phyloP scores from a whole-genome alignment of 2,113 vertebrate genomes.

The Tor tambroides region DNA sequence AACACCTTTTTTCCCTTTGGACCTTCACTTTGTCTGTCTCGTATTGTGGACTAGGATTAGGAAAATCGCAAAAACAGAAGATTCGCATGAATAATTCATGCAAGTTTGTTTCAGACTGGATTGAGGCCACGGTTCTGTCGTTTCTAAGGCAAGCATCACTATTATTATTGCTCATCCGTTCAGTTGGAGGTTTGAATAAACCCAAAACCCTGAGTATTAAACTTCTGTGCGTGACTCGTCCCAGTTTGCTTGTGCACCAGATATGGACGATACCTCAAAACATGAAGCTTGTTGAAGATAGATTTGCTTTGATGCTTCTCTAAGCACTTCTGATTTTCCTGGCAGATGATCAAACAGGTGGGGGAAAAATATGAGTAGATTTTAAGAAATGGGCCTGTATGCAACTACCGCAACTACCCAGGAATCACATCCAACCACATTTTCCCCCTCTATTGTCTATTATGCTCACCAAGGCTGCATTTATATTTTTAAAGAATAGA shows the following conservation, averaged over 20 bases:
- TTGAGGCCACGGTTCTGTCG: not conserved
- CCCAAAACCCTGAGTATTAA: not conserved
- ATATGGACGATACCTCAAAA: not conserved
- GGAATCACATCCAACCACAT: not conserved
- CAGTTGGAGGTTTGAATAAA: not conserved
- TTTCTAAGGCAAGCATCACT: not conserved
- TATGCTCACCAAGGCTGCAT: not conserved
- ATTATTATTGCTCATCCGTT: not conserved
- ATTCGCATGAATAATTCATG: not conserved
- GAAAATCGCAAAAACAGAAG: conserved; percentile 50
- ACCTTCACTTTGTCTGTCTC: not conserved
- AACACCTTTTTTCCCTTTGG: not conserved
- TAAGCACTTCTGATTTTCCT: not conserved
- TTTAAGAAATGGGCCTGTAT: not conserved
- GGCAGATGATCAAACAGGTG: not conserved
- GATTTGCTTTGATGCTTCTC: not conserved
- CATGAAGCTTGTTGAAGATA: not conserved
- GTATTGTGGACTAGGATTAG: not conserved
- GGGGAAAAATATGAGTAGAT: not conserved
- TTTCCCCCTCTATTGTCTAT: not conserved
- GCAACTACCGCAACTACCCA: not conserved
- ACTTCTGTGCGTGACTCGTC: not conserved
- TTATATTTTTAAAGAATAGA: not conserved
- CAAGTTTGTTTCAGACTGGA: not conserved
- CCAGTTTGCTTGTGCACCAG: not conserved